Evolutionary conservation across 2,113 vertebrate genomes (phyloP).

Genomic region (Pterocles burchelli): DNA sequence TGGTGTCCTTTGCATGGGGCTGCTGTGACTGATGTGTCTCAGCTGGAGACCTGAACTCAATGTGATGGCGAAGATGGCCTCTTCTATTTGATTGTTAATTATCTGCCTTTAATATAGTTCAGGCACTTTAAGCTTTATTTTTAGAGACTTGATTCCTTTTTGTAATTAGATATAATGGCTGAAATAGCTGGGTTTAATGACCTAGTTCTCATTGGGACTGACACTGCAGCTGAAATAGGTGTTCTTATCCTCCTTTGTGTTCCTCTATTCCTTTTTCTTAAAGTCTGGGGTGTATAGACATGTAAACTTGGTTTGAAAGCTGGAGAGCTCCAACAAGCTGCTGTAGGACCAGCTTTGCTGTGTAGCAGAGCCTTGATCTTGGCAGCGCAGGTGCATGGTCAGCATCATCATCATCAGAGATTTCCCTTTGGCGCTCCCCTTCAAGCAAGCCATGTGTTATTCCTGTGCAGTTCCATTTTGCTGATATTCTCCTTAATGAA

Average conservation of each 20-base stretch:
- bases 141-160: conserved; percentile 30
- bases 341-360: background rate
- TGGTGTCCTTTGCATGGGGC: background rate
- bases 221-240: background rate
- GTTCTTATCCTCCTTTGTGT: background rate
- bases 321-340: background rate
- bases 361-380: background rate
- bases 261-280: background rate
- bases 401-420: background rate
- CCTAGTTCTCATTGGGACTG: conserved; percentile 13
- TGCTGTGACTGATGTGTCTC: background rate
- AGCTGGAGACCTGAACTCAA: accelerated
- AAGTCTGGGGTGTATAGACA: background rate
- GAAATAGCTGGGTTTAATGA: conserved; percentile 38
- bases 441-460: background rate
- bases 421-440: background rate
- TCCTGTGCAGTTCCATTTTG: background rate
- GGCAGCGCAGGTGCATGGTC: background rate
- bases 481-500: background rate
- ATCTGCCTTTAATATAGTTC: conserved; percentile 24
- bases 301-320: background rate
- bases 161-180: conserved; percentile 41
- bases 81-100: conserved; percentile 29
- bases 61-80: background rate
- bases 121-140: conserved; percentile 28